Base-by-base conservation (phyloP, 2,888 invertebrate species). In the Parnassius smintheus region DNA sequence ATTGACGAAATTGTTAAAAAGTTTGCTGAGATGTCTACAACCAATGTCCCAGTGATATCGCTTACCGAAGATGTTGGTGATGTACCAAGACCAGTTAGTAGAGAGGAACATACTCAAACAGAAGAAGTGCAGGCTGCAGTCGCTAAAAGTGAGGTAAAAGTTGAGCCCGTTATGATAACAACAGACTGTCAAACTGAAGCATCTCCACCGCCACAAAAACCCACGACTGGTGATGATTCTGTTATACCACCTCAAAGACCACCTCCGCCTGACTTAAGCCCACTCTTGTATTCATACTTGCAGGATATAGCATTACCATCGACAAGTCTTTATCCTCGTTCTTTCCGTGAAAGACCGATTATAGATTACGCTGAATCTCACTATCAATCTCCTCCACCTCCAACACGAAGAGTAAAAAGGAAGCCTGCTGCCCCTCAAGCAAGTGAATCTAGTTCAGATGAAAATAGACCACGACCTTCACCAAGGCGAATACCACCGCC, bases 1-100 rank as follows among this genome's bases (percentile, higher is more conserved):
- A 94, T 95, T 59, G 94, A 95, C 71, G 94, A 94, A 74, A 93
- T 95, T 61, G 93, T 95, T 2, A 87, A 83, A 83, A 93, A 91
- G 66, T 92, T 92, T 72, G 83, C 92, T 53, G 91, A 92, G 75
- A 85, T 92, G 71, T 82, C 90, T 18, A 85, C 91, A 2, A 75
- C 60, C 46, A 73, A 75, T 25, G 64, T 69, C 18, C 67, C 75
- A 3, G 64, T 71, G 4, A 52, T 67, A 53, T 56, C 66, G 7
- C 64, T 74, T 2, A 66, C 70, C 41, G 71, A 75, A n/a, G 74
- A 78, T 35, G 61, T 66, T 4, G 59, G 68, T 48, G 84, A 81
- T 64, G 54, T 71, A 35, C 71, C 74, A 58, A 78, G 80, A 64
- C 80, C 85, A 2, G 67, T 82, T 12, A 86, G 86, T 56, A 85